These are phyloP conservation scores for Leucoraja erinaceus DNA, from an alignment of 2,113 vertebrate genomes.

Conservation along the genomic window DNA sequence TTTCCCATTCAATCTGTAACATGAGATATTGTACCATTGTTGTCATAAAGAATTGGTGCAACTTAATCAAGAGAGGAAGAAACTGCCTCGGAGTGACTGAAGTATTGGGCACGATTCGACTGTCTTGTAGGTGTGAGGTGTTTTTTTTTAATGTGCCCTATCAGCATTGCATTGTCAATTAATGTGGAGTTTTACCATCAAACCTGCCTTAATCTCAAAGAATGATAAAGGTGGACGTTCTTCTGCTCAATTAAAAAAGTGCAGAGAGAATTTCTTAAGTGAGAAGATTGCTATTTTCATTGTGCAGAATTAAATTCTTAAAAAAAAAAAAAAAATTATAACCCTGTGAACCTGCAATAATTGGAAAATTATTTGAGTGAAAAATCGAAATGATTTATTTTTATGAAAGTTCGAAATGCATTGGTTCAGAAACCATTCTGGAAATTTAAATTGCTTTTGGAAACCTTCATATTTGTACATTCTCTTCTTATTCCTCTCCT, in stretches of 20 bases:
- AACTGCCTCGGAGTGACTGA: not conserved
- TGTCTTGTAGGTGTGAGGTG: not conserved
- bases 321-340: not conserved
- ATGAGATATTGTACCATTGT: not conserved
- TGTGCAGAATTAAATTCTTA: not conserved
- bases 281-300: not conserved
- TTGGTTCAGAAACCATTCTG: not conserved
- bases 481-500: not conserved
- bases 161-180: not conserved
- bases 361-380: not conserved
- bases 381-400: not conserved
- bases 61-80: not conserved
- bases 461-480: not conserved
- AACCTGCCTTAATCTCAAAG: not conserved
- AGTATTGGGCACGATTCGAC: not conserved
- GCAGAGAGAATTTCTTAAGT: not conserved
- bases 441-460: conserved; percentile 20
- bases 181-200: not conserved
- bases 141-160: not conserved
- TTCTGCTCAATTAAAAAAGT: not conserved
- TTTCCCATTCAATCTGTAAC: not conserved
- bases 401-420: not conserved
- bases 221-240: not conserved
- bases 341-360: not conserved
- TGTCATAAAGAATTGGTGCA: not conserved